These are phyloP conservation scores for Gopherus evgoodei DNA, from an alignment of 2,113 vertebrate species.

Conservation along the genomic window DNA sequence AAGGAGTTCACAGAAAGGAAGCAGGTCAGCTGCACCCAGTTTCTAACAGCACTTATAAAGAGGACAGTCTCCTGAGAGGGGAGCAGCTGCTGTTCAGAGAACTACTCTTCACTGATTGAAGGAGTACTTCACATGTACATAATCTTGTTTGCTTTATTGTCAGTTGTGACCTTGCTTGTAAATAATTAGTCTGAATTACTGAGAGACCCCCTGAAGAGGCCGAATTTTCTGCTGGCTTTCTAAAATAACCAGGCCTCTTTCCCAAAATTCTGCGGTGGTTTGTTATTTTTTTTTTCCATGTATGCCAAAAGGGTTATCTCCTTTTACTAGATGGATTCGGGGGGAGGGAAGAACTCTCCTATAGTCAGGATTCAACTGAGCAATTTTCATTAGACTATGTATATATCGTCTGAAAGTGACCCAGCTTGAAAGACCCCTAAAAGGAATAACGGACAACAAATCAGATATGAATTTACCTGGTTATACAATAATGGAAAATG, in stretches of 20 bases:
- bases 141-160: neutral
- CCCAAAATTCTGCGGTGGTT: neutral
- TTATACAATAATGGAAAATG: neutral
- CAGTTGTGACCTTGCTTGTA: neutral
- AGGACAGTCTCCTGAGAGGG: neutral
- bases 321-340: neutral
- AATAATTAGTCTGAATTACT: neutral
- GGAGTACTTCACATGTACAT: neutral
- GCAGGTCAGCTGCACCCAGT: neutral
- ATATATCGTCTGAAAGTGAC: neutral
- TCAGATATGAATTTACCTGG: neutral
- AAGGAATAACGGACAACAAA: neutral
- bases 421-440: neutral
- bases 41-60: neutral
- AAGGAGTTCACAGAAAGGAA: neutral
- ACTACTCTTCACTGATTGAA: fast-evolving
- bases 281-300: neutral
- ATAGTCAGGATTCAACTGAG: neutral
- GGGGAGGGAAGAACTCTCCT: neutral
- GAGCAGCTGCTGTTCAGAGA: neutral
- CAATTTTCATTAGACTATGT: neutral
- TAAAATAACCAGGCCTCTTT: neutral
- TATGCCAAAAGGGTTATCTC: fast-evolving
- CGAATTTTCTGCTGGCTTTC: neutral
- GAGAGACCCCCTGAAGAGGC: neutral